Percentiles rank a stretch among this genome's conserved stretches.
Conservation (phyloP, 2,797 vertebrate genomes). For the Lithobates sylvaticus region DNA sequence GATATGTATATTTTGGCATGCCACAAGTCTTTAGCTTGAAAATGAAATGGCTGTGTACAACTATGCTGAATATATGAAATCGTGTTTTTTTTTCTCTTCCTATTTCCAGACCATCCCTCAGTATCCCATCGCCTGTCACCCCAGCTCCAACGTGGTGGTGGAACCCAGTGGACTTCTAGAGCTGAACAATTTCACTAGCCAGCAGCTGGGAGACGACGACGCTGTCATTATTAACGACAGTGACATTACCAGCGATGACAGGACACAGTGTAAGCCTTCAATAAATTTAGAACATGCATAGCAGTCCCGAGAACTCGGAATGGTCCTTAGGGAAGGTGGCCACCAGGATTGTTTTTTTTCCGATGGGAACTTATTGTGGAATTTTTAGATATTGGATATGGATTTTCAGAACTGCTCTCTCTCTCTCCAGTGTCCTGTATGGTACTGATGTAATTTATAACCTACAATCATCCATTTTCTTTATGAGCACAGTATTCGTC, state of each 20-base stretch:
- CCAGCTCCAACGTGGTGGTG: slow-evolving; percentile 97
- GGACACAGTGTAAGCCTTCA: slow-evolving; percentile 32
- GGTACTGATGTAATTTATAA: not conserved
- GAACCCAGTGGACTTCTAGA: slow-evolving; percentile 98
- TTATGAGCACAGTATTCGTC: slow-evolving; percentile 31
- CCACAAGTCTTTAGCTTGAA: too few species aligned
- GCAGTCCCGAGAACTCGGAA: not conserved
- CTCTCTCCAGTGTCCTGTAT: not conserved
- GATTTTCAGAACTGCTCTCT: not conserved
- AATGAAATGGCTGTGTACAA: too few species aligned
- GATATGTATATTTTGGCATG: too few species aligned
- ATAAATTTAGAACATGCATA: slow-evolving; percentile 41
- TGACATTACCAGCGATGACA: slow-evolving; percentile 88
- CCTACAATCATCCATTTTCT: not conserved
- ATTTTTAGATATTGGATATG: not conserved
- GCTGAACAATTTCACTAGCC: slow-evolving; percentile 97
- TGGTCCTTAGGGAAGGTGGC: not conserved
- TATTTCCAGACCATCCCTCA: slow-evolving; percentile 91
- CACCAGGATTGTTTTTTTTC: not conserved
- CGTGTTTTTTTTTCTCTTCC: slow-evolving; percentile 39
- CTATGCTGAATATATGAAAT: too few species aligned
- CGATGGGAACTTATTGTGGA: too few species aligned
- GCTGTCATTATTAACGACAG: slow-evolving; percentile 91
- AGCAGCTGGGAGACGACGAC: slow-evolving; percentile 92
- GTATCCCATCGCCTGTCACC: slow-evolving; percentile 96